These are phyloP conservation scores for Caenorhabditis parvicauda DNA, from an alignment of 2,888 invertebrate species.

Conservation along the genomic window DNA sequence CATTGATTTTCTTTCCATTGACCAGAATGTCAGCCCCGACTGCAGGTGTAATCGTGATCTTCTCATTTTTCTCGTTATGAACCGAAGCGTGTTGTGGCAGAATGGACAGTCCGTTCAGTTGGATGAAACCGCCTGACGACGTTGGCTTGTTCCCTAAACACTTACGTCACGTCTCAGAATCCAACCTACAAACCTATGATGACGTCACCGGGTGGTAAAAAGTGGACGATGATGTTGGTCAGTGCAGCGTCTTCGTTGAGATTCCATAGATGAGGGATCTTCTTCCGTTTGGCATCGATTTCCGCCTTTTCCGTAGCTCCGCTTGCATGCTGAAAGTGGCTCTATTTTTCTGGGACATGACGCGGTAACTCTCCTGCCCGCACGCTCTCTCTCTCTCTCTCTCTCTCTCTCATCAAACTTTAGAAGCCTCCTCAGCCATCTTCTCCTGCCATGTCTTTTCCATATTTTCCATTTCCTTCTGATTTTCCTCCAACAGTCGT, in stretches of 20 bases:
- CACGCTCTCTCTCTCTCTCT: no score
- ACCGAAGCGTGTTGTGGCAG: slow-evolving; percentile 67
- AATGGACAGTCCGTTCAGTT: slow-evolving; percentile 68
- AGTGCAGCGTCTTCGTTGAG: slow-evolving; percentile 69
- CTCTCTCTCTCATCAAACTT: slow-evolving; percentile 14
- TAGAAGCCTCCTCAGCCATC: slow-evolving; percentile 54
- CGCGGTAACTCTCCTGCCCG: no score
- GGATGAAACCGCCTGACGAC: slow-evolving; percentile 64
- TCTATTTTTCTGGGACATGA: neutral
- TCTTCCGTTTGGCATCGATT: slow-evolving; percentile 42
- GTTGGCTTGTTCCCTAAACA: slow-evolving; percentile 64
- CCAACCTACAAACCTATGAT: slow-evolving; percentile 28
- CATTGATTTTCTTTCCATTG: slow-evolving; percentile 67
- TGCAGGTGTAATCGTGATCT: slow-evolving; percentile 60
- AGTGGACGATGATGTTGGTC: slow-evolving; percentile 67
- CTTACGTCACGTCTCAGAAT: slow-evolving; percentile 13
- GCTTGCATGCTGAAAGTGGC: slow-evolving; percentile 15
- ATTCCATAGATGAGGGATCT: slow-evolving; percentile 67
- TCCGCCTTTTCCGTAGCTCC: slow-evolving; percentile 31
- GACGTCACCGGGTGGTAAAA: slow-evolving; percentile 64
- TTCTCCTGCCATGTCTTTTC: slow-evolving; percentile 65
- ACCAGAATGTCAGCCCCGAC: slow-evolving; percentile 65
- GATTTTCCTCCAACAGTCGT: slow-evolving; percentile 65
- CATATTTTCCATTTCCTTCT: slow-evolving; percentile 67
- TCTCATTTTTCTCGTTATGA: slow-evolving; percentile 57